These are phyloP conservation scores for Triplophysa rosa DNA, from an alignment of 2,113 vertebrate species.

Conservation along the genomic window DNA sequence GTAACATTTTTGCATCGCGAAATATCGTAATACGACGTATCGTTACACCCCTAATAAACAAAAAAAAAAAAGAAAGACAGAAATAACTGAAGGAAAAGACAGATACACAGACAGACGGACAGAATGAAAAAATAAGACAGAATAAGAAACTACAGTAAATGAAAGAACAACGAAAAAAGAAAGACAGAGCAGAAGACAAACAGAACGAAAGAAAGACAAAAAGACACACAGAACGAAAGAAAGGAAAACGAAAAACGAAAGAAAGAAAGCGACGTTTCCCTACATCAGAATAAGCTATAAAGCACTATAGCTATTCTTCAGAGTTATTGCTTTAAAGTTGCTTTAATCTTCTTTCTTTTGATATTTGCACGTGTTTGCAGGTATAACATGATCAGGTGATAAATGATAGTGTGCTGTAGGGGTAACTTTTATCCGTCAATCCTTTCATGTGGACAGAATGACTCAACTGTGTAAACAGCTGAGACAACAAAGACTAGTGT, in stretches of 20 bases:
- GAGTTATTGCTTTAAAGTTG: too few species aligned
- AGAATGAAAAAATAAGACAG: background rate
- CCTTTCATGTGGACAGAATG: background rate
- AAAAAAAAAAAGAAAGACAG: too few species aligned
- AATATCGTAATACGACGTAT: too few species aligned
- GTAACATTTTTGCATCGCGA: too few species aligned
- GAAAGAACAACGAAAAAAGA: background rate
- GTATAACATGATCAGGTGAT: background rate
- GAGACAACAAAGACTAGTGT: constrained; percentile 4
- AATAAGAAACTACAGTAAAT: background rate
- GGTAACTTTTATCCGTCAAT: background rate
- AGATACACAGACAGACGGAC: background rate
- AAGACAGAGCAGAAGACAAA: background rate
- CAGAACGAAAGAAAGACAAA: background rate
- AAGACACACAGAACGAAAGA: constrained; percentile 29
- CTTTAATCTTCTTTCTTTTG: background rate
- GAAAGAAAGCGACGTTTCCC: background rate
- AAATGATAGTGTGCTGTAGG: background rate
- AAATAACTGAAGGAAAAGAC: background rate
- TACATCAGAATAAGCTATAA: too few species aligned
- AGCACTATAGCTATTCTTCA: too few species aligned
- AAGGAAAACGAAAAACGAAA: background rate
- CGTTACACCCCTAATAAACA: too few species aligned
- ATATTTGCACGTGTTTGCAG: background rate
- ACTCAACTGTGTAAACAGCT: constrained; percentile 25